These are phyloP conservation scores for Lateolabrax maculatus DNA, from an alignment of 2,797 vertebrate species.

Conservation along the genomic window DNA sequence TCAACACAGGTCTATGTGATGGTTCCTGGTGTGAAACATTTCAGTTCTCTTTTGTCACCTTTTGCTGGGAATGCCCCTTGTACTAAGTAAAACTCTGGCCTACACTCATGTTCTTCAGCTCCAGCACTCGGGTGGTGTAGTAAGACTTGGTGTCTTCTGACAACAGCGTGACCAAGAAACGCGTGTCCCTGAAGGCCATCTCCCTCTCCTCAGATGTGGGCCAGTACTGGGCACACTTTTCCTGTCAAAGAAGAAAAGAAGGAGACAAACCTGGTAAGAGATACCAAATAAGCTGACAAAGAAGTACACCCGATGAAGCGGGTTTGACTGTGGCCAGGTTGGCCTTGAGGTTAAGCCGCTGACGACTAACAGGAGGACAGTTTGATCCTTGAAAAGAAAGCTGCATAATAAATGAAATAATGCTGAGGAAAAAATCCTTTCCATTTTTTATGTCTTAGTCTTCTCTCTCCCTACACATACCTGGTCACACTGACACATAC, in stretches of 20 bases:
- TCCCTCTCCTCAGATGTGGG: conserved; percentile 91
- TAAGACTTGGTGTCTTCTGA: conserved; percentile 97
- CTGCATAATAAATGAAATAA: neutral
- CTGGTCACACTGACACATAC: neutral
- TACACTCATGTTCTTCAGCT: conserved; percentile 92
- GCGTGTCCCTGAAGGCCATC: conserved; percentile 94
- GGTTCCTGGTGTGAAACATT: neutral
- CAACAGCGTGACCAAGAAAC: conserved; percentile 91
- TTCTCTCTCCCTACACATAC: neutral
- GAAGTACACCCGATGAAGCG: conserved; percentile 5
- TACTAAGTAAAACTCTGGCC: conserved; percentile 41
- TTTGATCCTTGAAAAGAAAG: neutral
- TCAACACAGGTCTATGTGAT: neutral
- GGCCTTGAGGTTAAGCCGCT: neutral
- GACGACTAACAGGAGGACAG: neutral
- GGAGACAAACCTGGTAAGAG: neutral
- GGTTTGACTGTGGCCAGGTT: neutral
- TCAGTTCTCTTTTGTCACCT: conserved; percentile 21
- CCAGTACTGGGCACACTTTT: conserved; percentile 99
- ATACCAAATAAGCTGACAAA: neutral
- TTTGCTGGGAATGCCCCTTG: conserved; percentile 18
- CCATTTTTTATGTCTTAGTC: neutral
- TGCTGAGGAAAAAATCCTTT: neutral
- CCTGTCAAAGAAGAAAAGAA: conserved; percentile 76
- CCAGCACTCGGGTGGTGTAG: conserved; percentile 95